A percentile compares a stretch with the other conserved stretches of the same genome.
phyloP scores from a whole-genome alignment of 1,140 invertebrate species.

The Nebria ingens region DNA sequence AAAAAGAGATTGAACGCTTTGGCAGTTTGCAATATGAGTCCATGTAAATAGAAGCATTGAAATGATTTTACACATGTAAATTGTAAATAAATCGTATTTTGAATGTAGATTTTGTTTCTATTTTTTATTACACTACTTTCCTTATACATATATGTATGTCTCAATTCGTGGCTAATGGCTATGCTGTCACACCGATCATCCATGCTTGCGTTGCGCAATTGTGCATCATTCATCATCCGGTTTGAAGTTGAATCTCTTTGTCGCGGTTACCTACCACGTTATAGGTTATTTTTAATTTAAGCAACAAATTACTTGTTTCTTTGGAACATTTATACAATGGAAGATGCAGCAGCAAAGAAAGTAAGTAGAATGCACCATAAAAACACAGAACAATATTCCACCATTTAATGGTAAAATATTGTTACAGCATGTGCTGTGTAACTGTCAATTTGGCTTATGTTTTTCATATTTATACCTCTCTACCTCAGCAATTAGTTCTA shows the following conservation, averaged over 20 bases:
- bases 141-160: too few relatives aligned
- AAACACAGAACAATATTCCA: too few relatives aligned
- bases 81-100: too few relatives aligned
- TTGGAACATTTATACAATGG: not conserved
- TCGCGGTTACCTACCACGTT: not conserved
- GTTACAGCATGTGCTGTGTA: not conserved
- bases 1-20: not conserved
- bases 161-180: too few relatives aligned
- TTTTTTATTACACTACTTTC: too few relatives aligned
- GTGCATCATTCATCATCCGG: not conserved
- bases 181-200: too few relatives aligned
- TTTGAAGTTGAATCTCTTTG: not conserved
- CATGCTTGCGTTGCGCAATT: too few relatives aligned
- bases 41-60: not conserved
- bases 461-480: too few relatives aligned
- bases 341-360: slow-evolving; percentile 1
- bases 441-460: not conserved
- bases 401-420: too few relatives aligned
- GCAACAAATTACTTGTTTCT: not conserved
- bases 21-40: not conserved
- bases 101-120: too few relatives aligned
- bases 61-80: not conserved
- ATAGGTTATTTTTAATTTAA: slow-evolving; percentile 10
- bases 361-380: too few relatives aligned
- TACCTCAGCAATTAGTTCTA: not conserved